Evolutionary conservation across 2,797 vertebrate species (phyloP).

Genomic region (Alfaro cultratus): DNA sequence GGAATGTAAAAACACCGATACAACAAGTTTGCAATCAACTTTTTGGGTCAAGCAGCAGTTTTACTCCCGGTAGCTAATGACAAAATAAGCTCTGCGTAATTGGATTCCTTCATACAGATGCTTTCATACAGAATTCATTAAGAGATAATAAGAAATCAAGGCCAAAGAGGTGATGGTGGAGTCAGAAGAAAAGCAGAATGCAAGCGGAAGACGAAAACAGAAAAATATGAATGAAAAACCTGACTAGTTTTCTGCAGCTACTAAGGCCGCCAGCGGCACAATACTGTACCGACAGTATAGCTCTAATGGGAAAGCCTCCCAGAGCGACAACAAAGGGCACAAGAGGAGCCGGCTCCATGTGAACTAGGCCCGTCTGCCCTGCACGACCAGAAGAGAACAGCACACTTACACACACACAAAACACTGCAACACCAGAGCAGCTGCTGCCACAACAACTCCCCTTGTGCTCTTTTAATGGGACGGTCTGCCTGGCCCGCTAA

Average conservation of each 20-base stretch:
- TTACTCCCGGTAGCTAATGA: not conserved
- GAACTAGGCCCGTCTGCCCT: slow-evolving; percentile 73
- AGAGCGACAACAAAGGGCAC: slow-evolving; percentile 84
- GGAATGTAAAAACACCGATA: not conserved
- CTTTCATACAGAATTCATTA: not conserved
- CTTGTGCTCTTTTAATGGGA: slow-evolving; percentile 77
- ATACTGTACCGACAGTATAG: slow-evolving; percentile 60
- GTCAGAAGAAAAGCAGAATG: slow-evolving; percentile 25
- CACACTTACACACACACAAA: slow-evolving; percentile 30
- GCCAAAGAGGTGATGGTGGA: slow-evolving; percentile 30
- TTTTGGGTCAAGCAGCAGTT: not conserved
- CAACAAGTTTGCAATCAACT: not conserved
- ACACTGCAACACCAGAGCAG: slow-evolving; percentile 65
- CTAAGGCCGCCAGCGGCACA: slow-evolving; percentile 44
- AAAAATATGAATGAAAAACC: slow-evolving; percentile 19
- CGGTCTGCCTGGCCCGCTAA: slow-evolving; percentile 55
- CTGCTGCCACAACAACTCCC: slow-evolving; percentile 80
- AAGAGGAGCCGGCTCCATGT: slow-evolving; percentile 82
- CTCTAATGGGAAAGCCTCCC: slow-evolving; percentile 73
- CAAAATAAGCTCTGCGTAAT: slow-evolving; percentile 27
- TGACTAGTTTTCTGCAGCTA: slow-evolving; percentile 26
- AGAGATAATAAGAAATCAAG: slow-evolving; percentile 30
- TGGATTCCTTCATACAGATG: slow-evolving; percentile 16
- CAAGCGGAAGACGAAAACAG: slow-evolving; percentile 1
- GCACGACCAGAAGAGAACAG: slow-evolving; percentile 65